These are phyloP conservation scores for Mythimna ferrago DNA, from an alignment of 2,888 invertebrate species.

Conservation along the genomic window DNA sequence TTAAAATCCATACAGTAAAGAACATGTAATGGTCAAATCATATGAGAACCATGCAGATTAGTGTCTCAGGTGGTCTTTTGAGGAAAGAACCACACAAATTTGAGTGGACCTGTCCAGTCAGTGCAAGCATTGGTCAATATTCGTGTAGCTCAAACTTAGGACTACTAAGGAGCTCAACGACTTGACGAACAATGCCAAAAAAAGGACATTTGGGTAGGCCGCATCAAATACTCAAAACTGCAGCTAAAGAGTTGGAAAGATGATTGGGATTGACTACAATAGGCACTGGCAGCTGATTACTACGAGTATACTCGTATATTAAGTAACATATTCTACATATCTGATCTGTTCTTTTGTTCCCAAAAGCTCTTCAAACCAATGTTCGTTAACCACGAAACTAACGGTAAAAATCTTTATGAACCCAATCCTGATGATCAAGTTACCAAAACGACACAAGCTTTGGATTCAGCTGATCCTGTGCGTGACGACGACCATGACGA, in stretches of 20 bases:
- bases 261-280: neutral
- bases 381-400: conserved; percentile 10
- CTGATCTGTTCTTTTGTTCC: conserved; percentile 6
- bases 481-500: conserved; percentile 21
- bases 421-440: conserved; percentile 9
- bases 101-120: too few relatives aligned
- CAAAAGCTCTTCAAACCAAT: neutral
- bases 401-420: conserved; percentile 1
- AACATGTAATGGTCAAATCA: too few relatives aligned
- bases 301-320: neutral
- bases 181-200: too few relatives aligned
- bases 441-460: conserved; percentile 36
- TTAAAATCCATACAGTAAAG: too few relatives aligned
- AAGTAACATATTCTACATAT: neutral
- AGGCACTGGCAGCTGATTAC: neutral
- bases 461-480: conserved; percentile 17
- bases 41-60: too few relatives aligned
- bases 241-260: neutral
- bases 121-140: too few relatives aligned
- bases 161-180: too few relatives aligned
- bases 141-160: too few relatives aligned
- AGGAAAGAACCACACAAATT: too few relatives aligned
- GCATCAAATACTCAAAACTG: too few relatives aligned
- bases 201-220: too few relatives aligned
- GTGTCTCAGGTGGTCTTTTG: too few relatives aligned